Evolutionary conservation across 2,797 vertebrate species (phyloP).

Genomic region (Spinus pinus): DNA sequence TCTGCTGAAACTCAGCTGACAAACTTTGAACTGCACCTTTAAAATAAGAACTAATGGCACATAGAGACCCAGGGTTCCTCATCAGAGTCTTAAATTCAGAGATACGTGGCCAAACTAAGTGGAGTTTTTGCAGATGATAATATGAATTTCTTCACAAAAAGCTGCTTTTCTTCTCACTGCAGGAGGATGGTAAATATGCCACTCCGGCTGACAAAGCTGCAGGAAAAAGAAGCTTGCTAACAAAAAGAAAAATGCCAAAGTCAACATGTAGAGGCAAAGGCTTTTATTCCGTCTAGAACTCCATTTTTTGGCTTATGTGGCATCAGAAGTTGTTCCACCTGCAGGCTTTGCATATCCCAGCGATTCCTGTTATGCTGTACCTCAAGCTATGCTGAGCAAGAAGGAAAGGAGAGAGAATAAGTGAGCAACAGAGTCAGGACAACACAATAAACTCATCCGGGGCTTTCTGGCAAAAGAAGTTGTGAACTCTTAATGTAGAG

Average conservation of each 20-base stretch:
- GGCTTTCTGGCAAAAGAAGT: neutral
- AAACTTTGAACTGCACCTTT: neutral
- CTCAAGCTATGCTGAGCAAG: neutral
- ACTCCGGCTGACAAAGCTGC: neutral
- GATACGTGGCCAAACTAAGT: neutral
- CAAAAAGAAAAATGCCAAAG: neutral
- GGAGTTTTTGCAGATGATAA: neutral
- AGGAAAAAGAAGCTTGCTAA: neutral
- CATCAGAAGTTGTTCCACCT: neutral
- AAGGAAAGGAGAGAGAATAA: neutral
- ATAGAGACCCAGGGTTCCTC: neutral
- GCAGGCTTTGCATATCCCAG: neutral
- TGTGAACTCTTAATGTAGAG: neutral
- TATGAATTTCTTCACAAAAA: neutral
- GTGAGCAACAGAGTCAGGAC: neutral
- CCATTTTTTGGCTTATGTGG: neutral
- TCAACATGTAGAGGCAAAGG: neutral
- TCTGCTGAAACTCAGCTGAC: neutral
- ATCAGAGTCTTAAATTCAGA: neutral
- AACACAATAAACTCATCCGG: neutral
- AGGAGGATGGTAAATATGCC: neutral
- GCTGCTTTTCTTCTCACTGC: neutral
- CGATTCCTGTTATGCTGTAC: neutral
- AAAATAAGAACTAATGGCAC: neutral
- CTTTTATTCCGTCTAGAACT: conserved; percentile 30